phyloP scores from a whole-genome alignment of 2,888 invertebrate genomes.

The Cepaea hortensis region DNA sequence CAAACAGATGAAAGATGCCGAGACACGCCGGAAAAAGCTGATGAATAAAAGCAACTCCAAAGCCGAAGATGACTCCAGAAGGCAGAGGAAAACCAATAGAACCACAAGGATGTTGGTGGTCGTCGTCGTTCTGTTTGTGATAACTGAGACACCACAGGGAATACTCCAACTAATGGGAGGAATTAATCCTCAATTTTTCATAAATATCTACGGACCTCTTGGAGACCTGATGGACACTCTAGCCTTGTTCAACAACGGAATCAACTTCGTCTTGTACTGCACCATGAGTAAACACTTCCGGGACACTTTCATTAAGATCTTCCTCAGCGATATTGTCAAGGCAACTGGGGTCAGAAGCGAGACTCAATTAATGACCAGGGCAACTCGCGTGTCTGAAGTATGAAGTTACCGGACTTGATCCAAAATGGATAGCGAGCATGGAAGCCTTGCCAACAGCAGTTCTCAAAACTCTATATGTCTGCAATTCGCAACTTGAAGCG shows the following conservation, averaged over 20 bases:
- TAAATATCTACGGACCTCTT: slow-evolving; percentile 79
- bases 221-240: slow-evolving; percentile 91
- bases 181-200: slow-evolving; percentile 84
- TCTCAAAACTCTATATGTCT: no score
- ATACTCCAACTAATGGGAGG: slow-evolving; percentile 85
- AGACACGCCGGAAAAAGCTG: slow-evolving; percentile 69
- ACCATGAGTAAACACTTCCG: slow-evolving; percentile 96
- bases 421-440: background rate
- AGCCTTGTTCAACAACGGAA: slow-evolving; percentile 91
- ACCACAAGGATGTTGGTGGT: slow-evolving; percentile 93
- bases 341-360: slow-evolving; percentile 55
- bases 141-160: slow-evolving; percentile 92
- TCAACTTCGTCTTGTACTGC: slow-evolving; percentile 95
- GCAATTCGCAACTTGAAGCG: no score
- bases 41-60: slow-evolving; percentile 59
- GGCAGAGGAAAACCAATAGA: slow-evolving; percentile 79
- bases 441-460: no score
- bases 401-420: slow-evolving; percentile 45
- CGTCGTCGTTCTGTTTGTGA: slow-evolving; percentile 88
- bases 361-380: slow-evolving; percentile 59
- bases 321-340: slow-evolving; percentile 74
- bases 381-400: slow-evolving; percentile 65
- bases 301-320: slow-evolving; percentile 80
- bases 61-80: slow-evolving; percentile 58
- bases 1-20: slow-evolving; percentile 75